Conservation (phyloP, 2,113 vertebrate genomes). For the Lophotis ruficrista region DNA sequence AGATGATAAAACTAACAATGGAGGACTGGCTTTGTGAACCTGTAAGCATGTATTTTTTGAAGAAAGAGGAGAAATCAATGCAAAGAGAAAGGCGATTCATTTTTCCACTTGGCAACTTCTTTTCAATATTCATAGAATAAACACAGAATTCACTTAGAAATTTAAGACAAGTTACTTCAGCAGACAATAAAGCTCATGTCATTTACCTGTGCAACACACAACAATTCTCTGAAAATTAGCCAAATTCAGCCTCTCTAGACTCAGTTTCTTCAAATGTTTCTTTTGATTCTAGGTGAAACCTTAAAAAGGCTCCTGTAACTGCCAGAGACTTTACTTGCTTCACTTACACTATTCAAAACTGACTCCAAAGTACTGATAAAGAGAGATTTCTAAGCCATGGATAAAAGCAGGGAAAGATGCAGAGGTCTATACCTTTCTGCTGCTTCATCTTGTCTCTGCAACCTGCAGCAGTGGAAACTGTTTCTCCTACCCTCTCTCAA, state of each 20-base stretch:
- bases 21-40: background rate
- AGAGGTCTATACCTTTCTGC: background rate
- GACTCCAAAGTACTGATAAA: background rate
- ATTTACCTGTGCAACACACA: background rate
- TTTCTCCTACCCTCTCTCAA: background rate
- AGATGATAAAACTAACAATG: slow-evolving; percentile 63
- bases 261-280: background rate
- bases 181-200: background rate
- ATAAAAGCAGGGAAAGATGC: background rate
- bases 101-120: slow-evolving; percentile 35
- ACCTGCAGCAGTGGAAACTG: background rate
- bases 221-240: background rate
- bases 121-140: slow-evolving; percentile 24
- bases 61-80: background rate
- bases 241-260: background rate
- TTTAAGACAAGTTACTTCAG: background rate
- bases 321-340: background rate
- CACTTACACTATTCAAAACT: background rate
- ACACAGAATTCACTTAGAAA: slow-evolving; percentile 21
- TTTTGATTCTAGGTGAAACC: background rate
- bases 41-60: background rate
- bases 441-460: background rate
- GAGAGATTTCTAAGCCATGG: background rate
- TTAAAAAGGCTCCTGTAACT: background rate
- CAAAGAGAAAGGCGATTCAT: background rate